Conservation (phyloP, 2,113 vertebrate species). For the Microtus pennsylvanicus region DNA sequence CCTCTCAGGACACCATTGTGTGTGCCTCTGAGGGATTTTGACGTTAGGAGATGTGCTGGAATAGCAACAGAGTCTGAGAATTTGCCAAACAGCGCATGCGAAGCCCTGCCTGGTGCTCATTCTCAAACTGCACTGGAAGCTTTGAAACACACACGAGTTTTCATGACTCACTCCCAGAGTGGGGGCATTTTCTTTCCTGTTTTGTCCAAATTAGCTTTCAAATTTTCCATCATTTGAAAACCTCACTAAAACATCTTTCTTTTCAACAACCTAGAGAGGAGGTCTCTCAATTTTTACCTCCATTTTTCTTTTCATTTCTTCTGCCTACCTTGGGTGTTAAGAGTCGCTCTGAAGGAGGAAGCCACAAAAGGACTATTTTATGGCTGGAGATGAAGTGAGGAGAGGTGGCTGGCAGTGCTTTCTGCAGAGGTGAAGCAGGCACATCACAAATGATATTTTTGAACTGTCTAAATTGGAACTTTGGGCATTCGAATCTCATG, state of each 20-base stretch:
- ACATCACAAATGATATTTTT: neutral
- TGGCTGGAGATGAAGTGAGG: neutral
- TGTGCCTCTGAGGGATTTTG: neutral
- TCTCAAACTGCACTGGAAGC: neutral
- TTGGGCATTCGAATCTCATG: neutral
- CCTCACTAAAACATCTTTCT: slow-evolving; percentile 18
- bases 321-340: slow-evolving; percentile 7
- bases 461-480: slow-evolving; percentile 28
- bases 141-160: slow-evolving; percentile 29
- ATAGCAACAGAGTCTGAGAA: slow-evolving; percentile 19
- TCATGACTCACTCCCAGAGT: slow-evolving; percentile 29
- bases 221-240: slow-evolving; percentile 48
- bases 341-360: neutral
- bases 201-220: slow-evolving; percentile 43
- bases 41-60: neutral
- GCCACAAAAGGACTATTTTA: slow-evolving; percentile 36
- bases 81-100: neutral
- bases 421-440: neutral
- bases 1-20: neutral
- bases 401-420: neutral
- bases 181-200: neutral
- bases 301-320: slow-evolving; percentile 39
- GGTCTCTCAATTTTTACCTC: slow-evolving; percentile 32
- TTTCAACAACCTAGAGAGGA: neutral
- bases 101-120: neutral